A percentile compares a stretch with the other conserved stretches of the same genome.
Evolutionary conservation across 2,797 vertebrate genomes (phyloP).

Genomic region (Eulemur rubriventer): DNA sequence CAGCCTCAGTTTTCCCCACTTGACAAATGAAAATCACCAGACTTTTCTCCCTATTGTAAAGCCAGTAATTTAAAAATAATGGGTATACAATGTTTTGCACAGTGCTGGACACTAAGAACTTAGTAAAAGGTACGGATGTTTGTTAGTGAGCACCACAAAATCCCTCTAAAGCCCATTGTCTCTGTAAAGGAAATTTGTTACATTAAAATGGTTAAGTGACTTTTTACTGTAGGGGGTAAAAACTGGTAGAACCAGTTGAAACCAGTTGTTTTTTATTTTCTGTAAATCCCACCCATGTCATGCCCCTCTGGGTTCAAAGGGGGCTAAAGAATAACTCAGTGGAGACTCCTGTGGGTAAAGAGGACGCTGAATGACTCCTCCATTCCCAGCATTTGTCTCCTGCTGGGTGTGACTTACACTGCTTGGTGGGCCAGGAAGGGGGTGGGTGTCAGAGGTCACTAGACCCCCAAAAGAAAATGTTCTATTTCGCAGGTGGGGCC

Average conservation of each 20-base stretch:
- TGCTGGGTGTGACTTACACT: constrained; percentile 1
- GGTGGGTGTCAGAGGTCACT: constrained; percentile 65
- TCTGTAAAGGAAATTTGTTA: constrained; percentile 63
- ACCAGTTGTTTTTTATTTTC: constrained; percentile 81
- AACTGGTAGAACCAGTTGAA: constrained; percentile 85
- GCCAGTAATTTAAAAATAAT: neutral
- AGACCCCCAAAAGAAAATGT: neutral
- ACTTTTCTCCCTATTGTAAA: neutral
- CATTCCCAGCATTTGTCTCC: neutral
- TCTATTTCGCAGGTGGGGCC: constrained; percentile 11
- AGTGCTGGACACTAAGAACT: neutral
- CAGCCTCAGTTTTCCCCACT: neutral
- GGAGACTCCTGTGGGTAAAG: constrained; percentile 20
- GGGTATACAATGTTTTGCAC: neutral
- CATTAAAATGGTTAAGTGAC: constrained; percentile 73
- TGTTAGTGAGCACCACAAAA: neutral
- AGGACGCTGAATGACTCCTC: neutral
- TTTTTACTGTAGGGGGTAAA: constrained; percentile 61
- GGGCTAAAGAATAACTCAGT: constrained; percentile 74
- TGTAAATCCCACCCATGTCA: constrained; percentile 58
- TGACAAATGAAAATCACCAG: neutral
- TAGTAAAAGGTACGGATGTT: neutral
- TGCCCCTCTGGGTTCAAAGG: constrained; percentile 75
- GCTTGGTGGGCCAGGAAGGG: neutral
- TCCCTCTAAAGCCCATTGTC: constrained; percentile 24